Conservation (phyloP, 2,113 vertebrate species). For the Neoarius graeffei region DNA sequence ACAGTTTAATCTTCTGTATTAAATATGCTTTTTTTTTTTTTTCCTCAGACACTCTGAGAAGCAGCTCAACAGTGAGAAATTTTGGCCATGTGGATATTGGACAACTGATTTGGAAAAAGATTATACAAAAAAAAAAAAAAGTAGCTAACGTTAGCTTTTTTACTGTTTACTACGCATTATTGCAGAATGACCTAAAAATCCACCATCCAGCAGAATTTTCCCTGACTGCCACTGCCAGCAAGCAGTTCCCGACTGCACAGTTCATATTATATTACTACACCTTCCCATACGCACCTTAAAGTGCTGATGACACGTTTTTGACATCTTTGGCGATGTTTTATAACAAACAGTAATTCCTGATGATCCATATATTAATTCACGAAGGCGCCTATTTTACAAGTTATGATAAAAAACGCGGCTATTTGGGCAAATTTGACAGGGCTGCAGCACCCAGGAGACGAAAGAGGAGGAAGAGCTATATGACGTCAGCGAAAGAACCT, state of each 20-base stretch:
- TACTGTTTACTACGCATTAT: neutral
- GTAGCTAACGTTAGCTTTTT: neutral
- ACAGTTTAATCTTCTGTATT: neutral
- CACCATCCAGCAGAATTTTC: neutral
- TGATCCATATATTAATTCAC: too few species aligned
- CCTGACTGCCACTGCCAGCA: neutral
- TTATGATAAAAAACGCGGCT: too few species aligned
- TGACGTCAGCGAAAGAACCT: too few species aligned
- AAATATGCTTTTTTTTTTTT: neutral
- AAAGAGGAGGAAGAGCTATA: too few species aligned
- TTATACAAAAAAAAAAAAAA: neutral
- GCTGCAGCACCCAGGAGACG: too few species aligned
- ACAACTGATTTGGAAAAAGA: neutral
- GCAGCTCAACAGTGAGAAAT: neutral
- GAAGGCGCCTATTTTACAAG: too few species aligned
- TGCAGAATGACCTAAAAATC: neutral
- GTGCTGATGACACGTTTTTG: too few species aligned
- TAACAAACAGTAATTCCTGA: too few species aligned
- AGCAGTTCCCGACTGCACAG: neutral
- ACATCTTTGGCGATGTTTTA: too few species aligned
- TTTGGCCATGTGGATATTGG: neutral
- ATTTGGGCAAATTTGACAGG: too few species aligned
- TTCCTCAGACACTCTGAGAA: neutral
- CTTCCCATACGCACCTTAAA: neutral
- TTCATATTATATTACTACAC: neutral